Evolutionary conservation across 2,797 vertebrate species (phyloP).

Genomic region (Chrysocyon brachyurus): DNA sequence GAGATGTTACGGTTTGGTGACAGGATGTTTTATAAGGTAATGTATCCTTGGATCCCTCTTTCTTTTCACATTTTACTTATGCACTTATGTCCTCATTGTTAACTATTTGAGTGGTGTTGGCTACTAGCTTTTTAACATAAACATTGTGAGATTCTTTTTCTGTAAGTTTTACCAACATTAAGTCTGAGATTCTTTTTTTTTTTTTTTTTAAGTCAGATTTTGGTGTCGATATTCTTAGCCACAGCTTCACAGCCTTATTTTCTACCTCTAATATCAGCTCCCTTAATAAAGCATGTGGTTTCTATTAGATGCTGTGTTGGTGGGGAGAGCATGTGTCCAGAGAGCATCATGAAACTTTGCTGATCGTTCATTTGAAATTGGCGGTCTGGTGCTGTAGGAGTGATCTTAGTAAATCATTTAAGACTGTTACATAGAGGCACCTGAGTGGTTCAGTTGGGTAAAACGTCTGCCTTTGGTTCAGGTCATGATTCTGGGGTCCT

Average conservation of each 20-base stretch:
- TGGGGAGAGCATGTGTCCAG: not conserved
- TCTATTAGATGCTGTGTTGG: not conserved
- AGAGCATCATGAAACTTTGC: not conserved
- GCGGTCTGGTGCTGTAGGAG: not conserved
- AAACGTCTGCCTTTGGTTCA: too few species aligned
- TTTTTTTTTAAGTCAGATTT: not conserved
- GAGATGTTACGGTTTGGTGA: constrained; percentile 98
- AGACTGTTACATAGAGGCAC: not conserved
- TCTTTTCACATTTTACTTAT: not conserved
- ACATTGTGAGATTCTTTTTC: constrained; percentile 26
- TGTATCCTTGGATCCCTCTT: not conserved
- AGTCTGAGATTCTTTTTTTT: constrained; percentile 1
- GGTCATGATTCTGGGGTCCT: too few species aligned
- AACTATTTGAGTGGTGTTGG: not conserved
- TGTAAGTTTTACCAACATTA: not conserved
- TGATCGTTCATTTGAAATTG: not conserved
- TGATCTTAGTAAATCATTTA: not conserved
- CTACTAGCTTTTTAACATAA: constrained; percentile 11
- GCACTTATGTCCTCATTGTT: not conserved
- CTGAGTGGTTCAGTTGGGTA: too few species aligned
- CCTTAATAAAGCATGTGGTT: not conserved
- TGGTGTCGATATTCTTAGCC: not conserved
- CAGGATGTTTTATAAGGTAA: constrained; percentile 99
- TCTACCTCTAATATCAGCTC: not conserved
- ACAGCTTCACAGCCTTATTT: not conserved